A percentile compares a stretch with the other conserved stretches of the same genome.
These are phyloP conservation scores for Tenebrio molitor DNA, from an alignment of 1,140 invertebrate genomes.

Conservation along the genomic window DNA sequence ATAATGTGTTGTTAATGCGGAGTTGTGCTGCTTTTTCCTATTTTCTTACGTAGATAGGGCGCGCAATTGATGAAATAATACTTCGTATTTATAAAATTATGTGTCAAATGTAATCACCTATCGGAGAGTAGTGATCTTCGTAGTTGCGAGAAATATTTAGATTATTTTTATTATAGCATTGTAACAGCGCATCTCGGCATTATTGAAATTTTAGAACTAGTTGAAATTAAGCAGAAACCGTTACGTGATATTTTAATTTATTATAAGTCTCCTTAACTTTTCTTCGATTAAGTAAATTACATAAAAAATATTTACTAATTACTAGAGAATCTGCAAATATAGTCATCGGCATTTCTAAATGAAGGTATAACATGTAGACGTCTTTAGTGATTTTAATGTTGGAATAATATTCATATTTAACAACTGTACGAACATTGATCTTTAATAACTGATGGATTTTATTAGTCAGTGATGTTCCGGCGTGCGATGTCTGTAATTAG, in stretches of 20 bases:
- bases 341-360: conserved; percentile 25
- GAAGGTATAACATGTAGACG: conserved; percentile 33
- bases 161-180: background rate
- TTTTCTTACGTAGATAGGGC: background rate
- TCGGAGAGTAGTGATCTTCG: no score
- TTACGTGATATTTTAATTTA: conserved; percentile 29
- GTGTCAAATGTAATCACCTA: no score
- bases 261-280: background rate
- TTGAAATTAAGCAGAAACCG: conserved; percentile 12
- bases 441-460: conserved; percentile 33
- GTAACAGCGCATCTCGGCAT: background rate
- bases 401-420: conserved; percentile 19
- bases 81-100: background rate
- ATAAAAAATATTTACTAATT: conserved; percentile 8
- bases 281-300: conserved; percentile 5
- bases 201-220: background rate
- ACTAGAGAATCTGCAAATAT: conserved; percentile 14
- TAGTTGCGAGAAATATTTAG: no score
- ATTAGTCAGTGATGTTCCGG: conserved; percentile 4
- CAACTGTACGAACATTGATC: background rate
- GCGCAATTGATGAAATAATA: background rate
- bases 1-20: conserved; percentile 25
- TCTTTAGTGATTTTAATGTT: conserved; percentile 33
- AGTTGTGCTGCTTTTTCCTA: conserved; percentile 15
- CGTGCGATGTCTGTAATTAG: background rate